phyloP scores from a whole-genome alignment of 2,888 invertebrate genomes.

The Smittia aterrima region DNA sequence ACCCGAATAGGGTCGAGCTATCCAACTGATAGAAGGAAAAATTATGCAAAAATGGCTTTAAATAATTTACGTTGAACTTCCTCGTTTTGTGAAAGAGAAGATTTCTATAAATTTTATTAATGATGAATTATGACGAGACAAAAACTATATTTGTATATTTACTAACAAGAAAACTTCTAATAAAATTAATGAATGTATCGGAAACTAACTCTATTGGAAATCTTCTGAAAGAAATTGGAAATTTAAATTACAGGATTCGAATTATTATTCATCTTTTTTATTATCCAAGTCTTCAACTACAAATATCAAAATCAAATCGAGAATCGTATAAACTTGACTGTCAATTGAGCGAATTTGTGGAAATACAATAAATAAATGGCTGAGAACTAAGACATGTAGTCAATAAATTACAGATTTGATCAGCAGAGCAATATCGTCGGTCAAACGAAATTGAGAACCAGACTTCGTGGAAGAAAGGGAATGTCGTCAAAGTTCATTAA shows the following conservation, averaged over 20 bases:
- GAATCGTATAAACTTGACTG: background rate
- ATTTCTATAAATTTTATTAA: slow-evolving; percentile 31
- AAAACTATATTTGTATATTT: slow-evolving; percentile 32
- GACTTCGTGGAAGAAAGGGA: too few relatives aligned
- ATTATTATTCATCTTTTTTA: background rate
- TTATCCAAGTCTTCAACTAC: background rate
- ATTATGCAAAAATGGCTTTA: slow-evolving; percentile 29
- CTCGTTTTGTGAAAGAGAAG: background rate
- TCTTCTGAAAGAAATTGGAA: too few relatives aligned
- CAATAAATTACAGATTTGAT: background rate
- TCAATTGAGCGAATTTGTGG: background rate
- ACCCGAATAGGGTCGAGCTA: background rate
- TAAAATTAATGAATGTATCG: slow-evolving; percentile 32
- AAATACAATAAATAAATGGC: slow-evolving; percentile 8
- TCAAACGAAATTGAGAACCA: too few relatives aligned
- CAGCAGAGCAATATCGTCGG: too few relatives aligned
- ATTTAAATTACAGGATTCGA: too few relatives aligned
- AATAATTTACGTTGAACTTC: slow-evolving; percentile 23
- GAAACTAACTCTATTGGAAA: background rate
- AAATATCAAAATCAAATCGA: background rate
- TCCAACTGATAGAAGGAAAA: background rate
- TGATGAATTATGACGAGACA: background rate
- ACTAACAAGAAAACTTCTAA: slow-evolving; percentile 32
- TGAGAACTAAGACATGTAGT: background rate
- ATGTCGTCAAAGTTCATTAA: too few relatives aligned